Evolutionary conservation across 2,888 invertebrate species (phyloP).

Genomic region (Platycheirus rosarum): DNA sequence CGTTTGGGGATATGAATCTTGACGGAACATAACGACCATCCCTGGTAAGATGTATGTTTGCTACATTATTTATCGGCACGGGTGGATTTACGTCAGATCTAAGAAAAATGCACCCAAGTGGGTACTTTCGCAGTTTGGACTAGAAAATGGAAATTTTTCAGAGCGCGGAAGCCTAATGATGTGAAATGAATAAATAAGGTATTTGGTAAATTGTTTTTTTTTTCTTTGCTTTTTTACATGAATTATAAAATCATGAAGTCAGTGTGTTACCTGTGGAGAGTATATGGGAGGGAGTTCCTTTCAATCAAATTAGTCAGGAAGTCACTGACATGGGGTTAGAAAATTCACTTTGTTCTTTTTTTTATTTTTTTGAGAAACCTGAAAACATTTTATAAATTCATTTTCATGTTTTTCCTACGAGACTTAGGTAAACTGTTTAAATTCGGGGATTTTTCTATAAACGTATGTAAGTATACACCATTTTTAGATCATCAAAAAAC

Average conservation of each 20-base stretch:
- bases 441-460: too few relatives aligned
- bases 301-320: too few relatives aligned
- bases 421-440: too few relatives aligned
- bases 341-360: too few relatives aligned
- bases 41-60: conserved; percentile 54
- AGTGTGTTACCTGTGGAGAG: too few relatives aligned
- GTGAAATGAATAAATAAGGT: conserved; percentile 19
- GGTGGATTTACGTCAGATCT: conserved; percentile 66
- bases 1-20: conserved; percentile 30
- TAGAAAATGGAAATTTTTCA: conserved; percentile 56
- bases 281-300: too few relatives aligned
- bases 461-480: too few relatives aligned
- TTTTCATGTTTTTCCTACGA: too few relatives aligned
- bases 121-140: conserved; percentile 56
- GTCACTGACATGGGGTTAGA: too few relatives aligned
- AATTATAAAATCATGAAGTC: conserved; percentile 7
- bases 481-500: too few relatives aligned
- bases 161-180: conserved; percentile 29
- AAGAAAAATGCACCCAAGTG: conserved; percentile 67
- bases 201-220: conserved; percentile 16
- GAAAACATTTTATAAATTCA: too few relatives aligned
- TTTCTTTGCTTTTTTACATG: background rate
- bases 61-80: conserved; percentile 69
- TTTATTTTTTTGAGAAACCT: too few relatives aligned
- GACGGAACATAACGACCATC: conserved; percentile 56